Conservation (phyloP, 2,113 vertebrate genomes). For the Semicossyphus pulcher region DNA sequence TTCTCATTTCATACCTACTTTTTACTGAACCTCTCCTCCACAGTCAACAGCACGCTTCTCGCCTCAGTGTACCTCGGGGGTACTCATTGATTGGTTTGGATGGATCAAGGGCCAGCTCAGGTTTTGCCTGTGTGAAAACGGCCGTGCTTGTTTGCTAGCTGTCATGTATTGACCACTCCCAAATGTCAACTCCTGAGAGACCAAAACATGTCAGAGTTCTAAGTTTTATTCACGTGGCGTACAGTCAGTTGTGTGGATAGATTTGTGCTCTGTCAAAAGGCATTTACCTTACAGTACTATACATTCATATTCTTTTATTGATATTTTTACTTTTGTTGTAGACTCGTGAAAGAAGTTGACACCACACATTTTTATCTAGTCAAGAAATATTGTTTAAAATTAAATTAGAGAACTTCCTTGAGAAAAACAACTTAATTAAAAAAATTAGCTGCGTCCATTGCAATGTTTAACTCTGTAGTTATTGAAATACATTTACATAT, state of each 20-base stretch:
- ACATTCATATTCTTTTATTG: background rate
- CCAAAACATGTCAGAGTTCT: conserved; percentile 14
- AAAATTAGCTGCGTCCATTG: too few relatives aligned
- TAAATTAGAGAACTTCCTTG: too few relatives aligned
- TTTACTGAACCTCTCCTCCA: conserved; percentile 20
- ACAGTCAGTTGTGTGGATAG: background rate
- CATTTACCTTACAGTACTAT: background rate
- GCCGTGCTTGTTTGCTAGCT: conserved; percentile 51
- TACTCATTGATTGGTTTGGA: conserved; percentile 60
- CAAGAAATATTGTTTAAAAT: too few relatives aligned
- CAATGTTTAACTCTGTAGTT: too few relatives aligned
- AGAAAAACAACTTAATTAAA: too few relatives aligned
- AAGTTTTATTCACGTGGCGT: background rate
- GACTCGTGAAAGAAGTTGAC: background rate
- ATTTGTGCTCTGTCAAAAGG: background rate
- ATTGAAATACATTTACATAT: too few relatives aligned
- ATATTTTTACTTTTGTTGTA: background rate
- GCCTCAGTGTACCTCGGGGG: conserved; percentile 30
- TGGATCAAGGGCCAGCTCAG: conserved; percentile 47
- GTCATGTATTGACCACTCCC: conserved; percentile 56
- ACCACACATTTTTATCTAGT: too few relatives aligned
- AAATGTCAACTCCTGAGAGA: conserved; percentile 55
- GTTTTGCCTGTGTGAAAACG: conserved; percentile 44
- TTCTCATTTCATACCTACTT: conserved; percentile 26
- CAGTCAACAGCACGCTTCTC: background rate